These are phyloP conservation scores for Cairina moschata DNA, from an alignment of 2,113 vertebrate genomes.

Conservation along the genomic window DNA sequence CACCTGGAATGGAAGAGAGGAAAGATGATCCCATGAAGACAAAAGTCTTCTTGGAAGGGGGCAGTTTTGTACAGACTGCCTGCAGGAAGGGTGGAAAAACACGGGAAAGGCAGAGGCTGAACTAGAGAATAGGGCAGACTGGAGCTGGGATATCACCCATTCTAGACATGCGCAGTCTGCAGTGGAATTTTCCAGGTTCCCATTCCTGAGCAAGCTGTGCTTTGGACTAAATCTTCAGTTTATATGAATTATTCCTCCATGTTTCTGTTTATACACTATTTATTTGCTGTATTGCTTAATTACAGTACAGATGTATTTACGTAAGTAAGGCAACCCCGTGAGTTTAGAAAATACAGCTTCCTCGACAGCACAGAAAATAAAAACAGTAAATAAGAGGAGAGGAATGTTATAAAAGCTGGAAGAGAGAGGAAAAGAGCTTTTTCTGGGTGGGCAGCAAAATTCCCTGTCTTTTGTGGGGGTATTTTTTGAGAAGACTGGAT, in stretches of 20 bases:
- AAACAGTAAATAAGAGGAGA: not conserved
- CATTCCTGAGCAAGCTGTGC: not conserved
- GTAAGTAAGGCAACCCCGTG: not conserved
- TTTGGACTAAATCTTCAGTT: not conserved
- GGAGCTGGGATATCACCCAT: not conserved
- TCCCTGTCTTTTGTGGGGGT: not conserved
- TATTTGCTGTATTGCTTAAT: not conserved
- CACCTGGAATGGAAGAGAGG: not conserved
- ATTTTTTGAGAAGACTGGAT: not conserved
- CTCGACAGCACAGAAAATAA: not conserved
- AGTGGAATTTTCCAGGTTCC: not conserved
- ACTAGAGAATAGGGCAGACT: not conserved
- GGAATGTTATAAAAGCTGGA: not conserved
- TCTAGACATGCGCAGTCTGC: not conserved
- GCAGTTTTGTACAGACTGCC: not conserved
- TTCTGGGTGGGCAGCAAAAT: not conserved
- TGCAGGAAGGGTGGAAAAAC: not conserved
- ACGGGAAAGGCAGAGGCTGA: not conserved
- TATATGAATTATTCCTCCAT: not conserved
- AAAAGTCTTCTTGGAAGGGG: not conserved
- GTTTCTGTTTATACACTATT: not conserved
- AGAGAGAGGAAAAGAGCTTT: not conserved
- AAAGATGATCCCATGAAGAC: not conserved
- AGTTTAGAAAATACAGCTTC: not conserved
- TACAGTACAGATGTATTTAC: not conserved